Conservation (phyloP, 1,140 invertebrate genomes). For the Brachystomella parvula region DNA sequence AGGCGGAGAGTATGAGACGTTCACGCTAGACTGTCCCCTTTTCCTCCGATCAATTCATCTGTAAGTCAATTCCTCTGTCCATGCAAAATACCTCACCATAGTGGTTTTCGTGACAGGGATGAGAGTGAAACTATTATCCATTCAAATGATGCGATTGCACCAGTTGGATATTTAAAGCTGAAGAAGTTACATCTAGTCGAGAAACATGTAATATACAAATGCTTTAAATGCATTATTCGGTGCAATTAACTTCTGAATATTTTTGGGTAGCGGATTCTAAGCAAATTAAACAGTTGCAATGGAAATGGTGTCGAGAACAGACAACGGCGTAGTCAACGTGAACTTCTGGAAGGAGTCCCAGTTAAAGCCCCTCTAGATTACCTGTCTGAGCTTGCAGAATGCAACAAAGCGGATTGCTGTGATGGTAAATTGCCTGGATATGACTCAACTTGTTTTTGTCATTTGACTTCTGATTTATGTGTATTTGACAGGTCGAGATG, state of each 20-base stretch:
- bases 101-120: conserved; percentile 56
- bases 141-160: conserved; percentile 81
- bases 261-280: conserved; percentile 7
- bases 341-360: conserved; percentile 44
- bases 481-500: conserved; percentile 20
- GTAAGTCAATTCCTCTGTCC: conserved; percentile 54
- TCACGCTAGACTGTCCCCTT: conserved; percentile 92
- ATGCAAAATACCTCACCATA: not conserved
- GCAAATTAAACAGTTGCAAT: not conserved
- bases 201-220: conserved; percentile 47
- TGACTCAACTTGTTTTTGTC: not conserved
- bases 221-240: not conserved
- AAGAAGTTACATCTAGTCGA: conserved; percentile 66
- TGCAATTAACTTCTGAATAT: not conserved
- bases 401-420: conserved; percentile 35
- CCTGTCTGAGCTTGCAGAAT: conserved; percentile 50
- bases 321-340: not conserved
- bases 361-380: conserved; percentile 53
- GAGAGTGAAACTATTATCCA: conserved; percentile 79
- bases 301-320: not conserved
- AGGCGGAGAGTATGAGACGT: conserved; percentile 97
- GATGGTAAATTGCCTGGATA: conserved; percentile 14
- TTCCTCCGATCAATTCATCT: conserved; percentile 83
- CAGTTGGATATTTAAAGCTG: conserved; percentile 85
- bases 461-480: not conserved